These are phyloP conservation scores for Tapirus terrestris DNA, from an alignment of 2,113 vertebrate species.

Conservation along the genomic window DNA sequence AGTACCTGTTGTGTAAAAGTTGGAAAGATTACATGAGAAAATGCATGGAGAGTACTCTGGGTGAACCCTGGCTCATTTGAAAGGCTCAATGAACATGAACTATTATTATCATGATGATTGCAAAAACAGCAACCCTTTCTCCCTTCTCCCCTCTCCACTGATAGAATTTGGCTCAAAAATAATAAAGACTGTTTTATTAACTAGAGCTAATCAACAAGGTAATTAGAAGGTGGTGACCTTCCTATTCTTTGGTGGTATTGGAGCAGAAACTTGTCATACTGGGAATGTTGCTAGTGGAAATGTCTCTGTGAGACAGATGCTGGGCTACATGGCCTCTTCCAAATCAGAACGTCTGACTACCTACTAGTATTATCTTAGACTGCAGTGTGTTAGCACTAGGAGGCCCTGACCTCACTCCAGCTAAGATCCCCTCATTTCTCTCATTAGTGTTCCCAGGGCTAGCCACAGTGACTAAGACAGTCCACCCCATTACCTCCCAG, in stretches of 20 bases:
- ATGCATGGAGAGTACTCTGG: neutral
- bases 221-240: neutral
- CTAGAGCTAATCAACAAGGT: slow-evolving; percentile 5
- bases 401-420: neutral
- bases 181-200: neutral
- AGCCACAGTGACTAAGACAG: neutral
- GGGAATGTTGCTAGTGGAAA: neutral
- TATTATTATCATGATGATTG: neutral
- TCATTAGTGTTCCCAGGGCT: neutral
- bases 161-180: slow-evolving; percentile 22
- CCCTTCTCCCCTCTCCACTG: too few relatives aligned
- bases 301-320: neutral
- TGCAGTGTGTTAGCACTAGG: neutral
- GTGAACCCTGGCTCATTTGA: neutral
- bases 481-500: neutral
- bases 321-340: neutral
- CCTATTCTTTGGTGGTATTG: neutral
- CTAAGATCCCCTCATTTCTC: neutral
- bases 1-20: neutral
- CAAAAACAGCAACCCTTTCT: neutral
- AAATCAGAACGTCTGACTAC: neutral
- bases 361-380: neutral
- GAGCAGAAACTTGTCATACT: slow-evolving; percentile 10
- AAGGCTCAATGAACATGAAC: neutral
- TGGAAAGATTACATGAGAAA: neutral